Base-by-base conservation (phyloP, 2,113 vertebrate species). In the Erpornis zantholeuca region DNA sequence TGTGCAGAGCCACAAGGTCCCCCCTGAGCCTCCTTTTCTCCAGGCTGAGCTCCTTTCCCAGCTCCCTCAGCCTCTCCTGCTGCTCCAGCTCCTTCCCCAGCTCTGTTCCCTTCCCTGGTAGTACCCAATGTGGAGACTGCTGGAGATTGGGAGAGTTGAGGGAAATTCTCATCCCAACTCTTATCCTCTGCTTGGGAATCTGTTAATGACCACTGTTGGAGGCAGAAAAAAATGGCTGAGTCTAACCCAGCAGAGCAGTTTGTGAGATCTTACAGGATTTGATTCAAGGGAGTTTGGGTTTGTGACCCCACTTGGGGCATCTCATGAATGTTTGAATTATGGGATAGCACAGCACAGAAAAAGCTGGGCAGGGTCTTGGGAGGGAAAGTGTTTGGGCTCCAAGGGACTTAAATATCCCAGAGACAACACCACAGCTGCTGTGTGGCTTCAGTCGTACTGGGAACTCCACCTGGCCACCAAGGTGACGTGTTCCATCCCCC, bases 191-290 rank as follows among this genome's bases (percentile, higher is more conserved):
- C 63, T 35, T 82, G 57, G n/a, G 33, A 86, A 68, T 70, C 24
- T 65, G 25, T n/a, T 65, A 1, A 0, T 45, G 29, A 1, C 11
- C 23, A 0, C 16, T 40, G 21, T 0, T 57, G 36, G 59, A 64
- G 53, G 9, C 36, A 56, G 35, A 15, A n/a, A 57, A 15, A n/a
- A 57, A 56, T 11, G 10, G 38, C 7, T 2, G 20, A 38, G 19
- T n/a, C 31, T 91, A 53, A 68, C 24, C 72, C 40, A 35, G 27
- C 31, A 61, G n/a, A 57, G 49, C 40, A 31, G 15, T 47, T 88
- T 35, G 56, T 36, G 56, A 89, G 54, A 13, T 28, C 50, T 59
- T 21, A 53, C 0, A 7, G 9, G 18, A 12, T 56, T 29, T 38
- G 38, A 42, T 40, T 52, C 31, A 31, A 22, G 15, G 31, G 21